Evolutionary conservation across 2,113 vertebrate genomes (phyloP).

Genomic region (Dasyornis broadbenti): DNA sequence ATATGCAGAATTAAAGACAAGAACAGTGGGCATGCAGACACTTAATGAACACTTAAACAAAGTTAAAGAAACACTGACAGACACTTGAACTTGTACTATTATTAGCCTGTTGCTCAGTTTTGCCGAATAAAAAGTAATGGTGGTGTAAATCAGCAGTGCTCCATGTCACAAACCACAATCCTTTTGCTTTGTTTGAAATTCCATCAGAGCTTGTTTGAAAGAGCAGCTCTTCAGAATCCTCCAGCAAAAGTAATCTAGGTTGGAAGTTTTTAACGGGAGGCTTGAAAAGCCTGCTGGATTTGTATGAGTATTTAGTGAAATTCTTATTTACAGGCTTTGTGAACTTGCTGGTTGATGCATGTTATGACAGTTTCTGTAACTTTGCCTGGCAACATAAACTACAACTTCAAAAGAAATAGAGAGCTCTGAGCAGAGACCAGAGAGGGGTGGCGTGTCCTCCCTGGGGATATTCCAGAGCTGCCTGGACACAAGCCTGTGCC

Average conservation of each 20-base stretch:
- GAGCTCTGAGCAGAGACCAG: not conserved
- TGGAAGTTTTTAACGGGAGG: not conserved
- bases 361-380: accelerated
- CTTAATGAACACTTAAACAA: not conserved
- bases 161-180: not conserved
- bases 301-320: accelerated
- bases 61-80: not conserved
- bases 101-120: not conserved
- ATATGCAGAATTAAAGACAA: not conserved
- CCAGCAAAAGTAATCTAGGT: not conserved
- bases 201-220: not conserved
- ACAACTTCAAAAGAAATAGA: not conserved
- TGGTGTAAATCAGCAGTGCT: not conserved
- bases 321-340: not conserved
- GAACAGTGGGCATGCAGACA: not conserved
- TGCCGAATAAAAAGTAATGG: not conserved
- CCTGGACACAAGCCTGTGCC: not conserved
- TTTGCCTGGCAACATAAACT: not conserved
- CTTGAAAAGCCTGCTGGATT: not conserved
- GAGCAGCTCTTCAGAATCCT: not conserved
- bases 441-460: not conserved
- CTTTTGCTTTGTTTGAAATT: not conserved
- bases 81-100: not conserved
- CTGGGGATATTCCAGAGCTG: not conserved
- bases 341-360: not conserved